Percentiles rank a stretch among this genome's conserved stretches.
phyloP scores from a whole-genome alignment of 2,888 invertebrate genomes.

The Cynaeus angustus region DNA sequence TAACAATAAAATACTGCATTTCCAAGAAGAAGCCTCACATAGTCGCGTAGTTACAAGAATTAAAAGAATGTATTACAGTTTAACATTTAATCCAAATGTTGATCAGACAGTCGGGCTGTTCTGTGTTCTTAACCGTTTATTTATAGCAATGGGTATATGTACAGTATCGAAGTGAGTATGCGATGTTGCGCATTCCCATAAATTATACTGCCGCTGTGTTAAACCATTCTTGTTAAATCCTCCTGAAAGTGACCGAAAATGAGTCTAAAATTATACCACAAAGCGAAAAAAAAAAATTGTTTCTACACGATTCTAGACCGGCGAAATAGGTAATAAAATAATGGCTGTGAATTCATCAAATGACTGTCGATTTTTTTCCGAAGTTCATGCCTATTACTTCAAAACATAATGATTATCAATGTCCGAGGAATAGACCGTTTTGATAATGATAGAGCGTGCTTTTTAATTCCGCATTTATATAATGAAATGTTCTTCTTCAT shows the following conservation, averaged over 20 bases:
- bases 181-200: constrained; percentile 64
- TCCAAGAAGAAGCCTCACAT: constrained; percentile 62
- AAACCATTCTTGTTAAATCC: constrained; percentile 60
- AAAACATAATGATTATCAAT: constrained; percentile 25
- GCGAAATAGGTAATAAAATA: constrained; percentile 13
- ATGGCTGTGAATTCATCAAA: constrained; percentile 27
- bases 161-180: constrained; percentile 63
- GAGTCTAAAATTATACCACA: not conserved
- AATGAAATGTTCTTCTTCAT: constrained; percentile 45
- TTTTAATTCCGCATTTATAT: constrained; percentile 45
- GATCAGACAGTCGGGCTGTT: constrained; percentile 64
- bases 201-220: constrained; percentile 63
- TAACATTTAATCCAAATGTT: constrained; percentile 68
- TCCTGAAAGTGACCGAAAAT: constrained; percentile 14
- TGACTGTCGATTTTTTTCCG: constrained; percentile 22
- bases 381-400: constrained; percentile 42
- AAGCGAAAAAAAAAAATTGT: not conserved
- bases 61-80: constrained; percentile 68
- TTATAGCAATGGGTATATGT: constrained; percentile 63
- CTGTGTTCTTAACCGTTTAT: constrained; percentile 60
- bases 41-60: constrained; percentile 64
- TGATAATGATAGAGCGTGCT: constrained; percentile 31
- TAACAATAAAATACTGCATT: constrained; percentile 51
- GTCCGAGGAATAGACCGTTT: constrained; percentile 23
- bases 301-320: constrained; percentile 1